Evolutionary conservation across 2,113 vertebrate genomes (phyloP), one percentile per base, ranked within the genome.

Genomic region (Halcyon senegalensis): DNA sequence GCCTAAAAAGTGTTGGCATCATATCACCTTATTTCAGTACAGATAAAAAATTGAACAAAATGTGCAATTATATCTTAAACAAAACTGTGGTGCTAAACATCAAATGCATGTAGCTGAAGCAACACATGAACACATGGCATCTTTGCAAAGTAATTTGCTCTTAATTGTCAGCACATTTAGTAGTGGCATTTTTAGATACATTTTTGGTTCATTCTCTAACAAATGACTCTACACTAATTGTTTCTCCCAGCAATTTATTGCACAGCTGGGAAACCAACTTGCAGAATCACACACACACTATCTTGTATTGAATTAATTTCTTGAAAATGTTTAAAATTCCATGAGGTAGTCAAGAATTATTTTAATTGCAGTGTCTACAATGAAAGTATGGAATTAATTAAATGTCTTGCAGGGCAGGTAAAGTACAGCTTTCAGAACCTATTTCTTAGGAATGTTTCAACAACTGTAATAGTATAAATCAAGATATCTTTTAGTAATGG

Each of bases 151-250:
- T 90, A 96, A 97, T 97, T 97, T 93, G 55, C 90, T 94, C 87
- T 94, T 97, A 96, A 97, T 96, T 97, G 87, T 93, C 95, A 93
- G 89, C 90, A 94, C 95, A 91, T 96, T 97, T 97, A 94, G 91
- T 70, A 68, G 83, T 96, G 90, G 92, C 94, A 97, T 97, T 97
- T 97, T 94, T 93, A 90, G 84, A 96, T 96, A 94, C 87, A 80
- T 94, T 96, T 97, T 96, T 95, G 76, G 93, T 77, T 95, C 95
- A 91, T 97, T 97, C 92, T 97, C 92, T 94, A 96, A 97, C 96
- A 97, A 97, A 97, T 97, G 53, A 96, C 75, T 97, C 89, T 91
- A 92, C 87, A 58, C 94, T 97, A 97, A 97, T 97, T 97, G 88
- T 97, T 98, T 97, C 92, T 96, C 82, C 92, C 62, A 84, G 94